These are phyloP conservation scores for Geopemphigus sp. DNA, from an alignment of 1,140 invertebrate species.

Conservation along the genomic window DNA sequence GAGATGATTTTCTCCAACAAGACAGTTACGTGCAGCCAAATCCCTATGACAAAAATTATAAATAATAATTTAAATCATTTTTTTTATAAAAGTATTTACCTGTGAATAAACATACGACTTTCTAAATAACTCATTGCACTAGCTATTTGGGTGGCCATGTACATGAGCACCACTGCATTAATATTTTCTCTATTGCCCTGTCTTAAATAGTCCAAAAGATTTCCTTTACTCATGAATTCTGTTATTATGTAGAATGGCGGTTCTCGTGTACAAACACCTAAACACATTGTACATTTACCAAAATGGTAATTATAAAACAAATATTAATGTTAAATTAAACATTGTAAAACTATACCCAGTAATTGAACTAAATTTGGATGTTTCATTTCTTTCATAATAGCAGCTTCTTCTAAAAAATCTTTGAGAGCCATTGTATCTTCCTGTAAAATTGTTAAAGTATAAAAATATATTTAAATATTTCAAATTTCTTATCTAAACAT, in stretches of 20 bases:
- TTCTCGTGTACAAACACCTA: conserved; percentile 91
- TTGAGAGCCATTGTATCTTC: conserved; percentile 99
- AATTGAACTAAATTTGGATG: conserved; percentile 98
- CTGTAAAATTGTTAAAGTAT: conserved; percentile 55
- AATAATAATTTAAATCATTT: not conserved
- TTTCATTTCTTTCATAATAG: conserved; percentile 99
- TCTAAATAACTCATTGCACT: conserved; percentile 98
- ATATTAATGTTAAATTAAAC: not conserved
- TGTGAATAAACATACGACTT: conserved; percentile 93
- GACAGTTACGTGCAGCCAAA: conserved; percentile 95
- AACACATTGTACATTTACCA: not conserved
- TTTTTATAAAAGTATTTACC: conserved; percentile 59
- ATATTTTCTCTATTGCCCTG: conserved; percentile 85
- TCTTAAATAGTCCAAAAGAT: conserved; percentile 92
- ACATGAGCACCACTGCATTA: conserved; percentile 92
- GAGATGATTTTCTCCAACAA: conserved; percentile 84
- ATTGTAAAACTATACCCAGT: conserved; percentile 63
- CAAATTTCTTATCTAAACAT: too few species aligned
- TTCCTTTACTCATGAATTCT: conserved; percentile 98
- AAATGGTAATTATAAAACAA: too few species aligned
- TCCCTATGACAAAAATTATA: conserved; percentile 65
- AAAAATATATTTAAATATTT: not conserved
- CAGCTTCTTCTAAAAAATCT: conserved; percentile 97
- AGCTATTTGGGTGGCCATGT: conserved; percentile 98
- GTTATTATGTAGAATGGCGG: conserved; percentile 99